These are phyloP conservation scores for Clarias laeviceps DNA, from an alignment of 2,797 vertebrate species.

Conservation along the genomic window DNA sequence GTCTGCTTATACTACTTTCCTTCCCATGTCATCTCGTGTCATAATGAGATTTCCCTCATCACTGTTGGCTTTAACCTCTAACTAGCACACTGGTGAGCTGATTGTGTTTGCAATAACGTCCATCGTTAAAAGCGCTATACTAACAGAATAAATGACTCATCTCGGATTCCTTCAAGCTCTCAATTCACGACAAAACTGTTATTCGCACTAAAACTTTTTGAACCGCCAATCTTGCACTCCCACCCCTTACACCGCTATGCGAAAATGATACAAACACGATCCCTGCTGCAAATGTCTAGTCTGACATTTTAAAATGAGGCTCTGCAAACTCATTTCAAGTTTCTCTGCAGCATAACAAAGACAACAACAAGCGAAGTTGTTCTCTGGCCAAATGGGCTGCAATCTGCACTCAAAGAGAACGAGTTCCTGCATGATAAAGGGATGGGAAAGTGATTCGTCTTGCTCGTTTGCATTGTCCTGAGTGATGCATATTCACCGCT, in stretches of 20 bases:
- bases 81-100: not conserved
- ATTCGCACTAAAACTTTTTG: not conserved
- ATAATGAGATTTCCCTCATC: too few species aligned
- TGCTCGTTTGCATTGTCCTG: slow-evolving; percentile 43
- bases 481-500: slow-evolving; percentile 55
- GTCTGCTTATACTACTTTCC: not conserved
- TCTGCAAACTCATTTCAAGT: slow-evolving; percentile 33
- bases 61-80: not conserved
- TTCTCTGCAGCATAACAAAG: slow-evolving; percentile 29
- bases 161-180: not conserved
- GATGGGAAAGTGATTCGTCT: slow-evolving; percentile 50
- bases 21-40: not conserved
- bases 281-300: not conserved
- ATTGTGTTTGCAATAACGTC: not conserved
- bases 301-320: slow-evolving; percentile 4
- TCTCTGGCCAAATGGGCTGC: slow-evolving; percentile 45
- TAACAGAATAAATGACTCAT: not conserved
- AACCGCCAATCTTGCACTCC: not conserved
- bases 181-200: not conserved
- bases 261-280: not conserved
- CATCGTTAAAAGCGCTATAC: not conserved
- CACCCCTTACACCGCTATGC: not conserved
- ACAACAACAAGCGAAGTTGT: slow-evolving; percentile 27
- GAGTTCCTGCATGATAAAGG: slow-evolving; percentile 50
- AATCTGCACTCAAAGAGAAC: slow-evolving; percentile 52